phyloP scores from a whole-genome alignment of 2,888 invertebrate species.

The Caenorhabditis zanzibari region DNA sequence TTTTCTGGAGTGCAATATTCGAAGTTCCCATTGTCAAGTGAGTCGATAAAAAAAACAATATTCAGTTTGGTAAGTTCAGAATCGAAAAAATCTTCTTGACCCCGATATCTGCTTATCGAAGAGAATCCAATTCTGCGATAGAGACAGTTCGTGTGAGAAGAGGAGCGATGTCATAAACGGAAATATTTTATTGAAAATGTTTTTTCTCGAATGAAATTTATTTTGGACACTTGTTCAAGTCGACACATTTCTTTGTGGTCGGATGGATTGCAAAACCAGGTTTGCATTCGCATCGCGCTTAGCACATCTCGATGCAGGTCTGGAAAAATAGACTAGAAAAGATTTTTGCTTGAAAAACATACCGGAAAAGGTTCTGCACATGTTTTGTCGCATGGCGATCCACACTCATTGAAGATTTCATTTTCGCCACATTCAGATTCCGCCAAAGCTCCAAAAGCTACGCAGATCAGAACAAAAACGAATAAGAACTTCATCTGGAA shows the following conservation, averaged over 20 bases:
- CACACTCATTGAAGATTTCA: constrained; percentile 34
- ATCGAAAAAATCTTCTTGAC: constrained; percentile 61
- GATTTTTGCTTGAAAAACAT: too few relatives aligned
- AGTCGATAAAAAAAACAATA: neutral
- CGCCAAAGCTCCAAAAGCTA: neutral
- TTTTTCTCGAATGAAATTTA: neutral
- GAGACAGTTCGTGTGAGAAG: constrained; percentile 43
- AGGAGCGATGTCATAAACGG: constrained; percentile 27
- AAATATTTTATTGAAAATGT: neutral
- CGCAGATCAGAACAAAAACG: neutral
- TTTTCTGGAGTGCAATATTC: constrained; percentile 60
- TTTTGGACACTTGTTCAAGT: constrained; percentile 36
- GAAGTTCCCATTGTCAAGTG: constrained; percentile 60
- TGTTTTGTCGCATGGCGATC: constrained; percentile 43
- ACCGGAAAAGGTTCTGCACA: constrained; percentile 44
- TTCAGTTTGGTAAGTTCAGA: too few relatives aligned
- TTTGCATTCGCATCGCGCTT: constrained; percentile 44
- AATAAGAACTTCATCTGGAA: constrained; percentile 15
- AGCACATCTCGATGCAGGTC: constrained; percentile 51
- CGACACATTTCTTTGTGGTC: constrained; percentile 36
- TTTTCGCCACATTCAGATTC: constrained; percentile 17
- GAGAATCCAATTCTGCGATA: constrained; percentile 9
- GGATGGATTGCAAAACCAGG: constrained; percentile 39
- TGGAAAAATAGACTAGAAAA: neutral
- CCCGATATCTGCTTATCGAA: constrained; percentile 14